Conservation (phyloP, 2,113 vertebrate genomes). For the Taurulus bubalis region DNA sequence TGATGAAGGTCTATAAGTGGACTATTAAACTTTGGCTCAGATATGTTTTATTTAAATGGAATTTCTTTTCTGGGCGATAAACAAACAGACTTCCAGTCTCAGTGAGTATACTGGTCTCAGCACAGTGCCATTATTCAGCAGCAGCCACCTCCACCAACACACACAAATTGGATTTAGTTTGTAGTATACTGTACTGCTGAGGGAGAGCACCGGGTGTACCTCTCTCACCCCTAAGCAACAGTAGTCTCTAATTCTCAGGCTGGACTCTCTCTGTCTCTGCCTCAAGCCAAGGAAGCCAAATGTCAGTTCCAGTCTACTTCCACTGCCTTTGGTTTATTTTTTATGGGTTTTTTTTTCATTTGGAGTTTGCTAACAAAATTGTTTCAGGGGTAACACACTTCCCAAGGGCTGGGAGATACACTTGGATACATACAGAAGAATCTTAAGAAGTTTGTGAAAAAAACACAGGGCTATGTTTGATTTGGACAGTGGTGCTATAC, state of each 20-base stretch:
- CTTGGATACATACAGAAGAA: background rate
- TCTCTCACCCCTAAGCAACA: constrained; percentile 26
- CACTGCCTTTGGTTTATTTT: constrained; percentile 28
- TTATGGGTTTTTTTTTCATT: constrained; percentile 10
- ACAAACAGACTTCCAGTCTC: background rate
- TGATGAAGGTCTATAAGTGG: background rate
- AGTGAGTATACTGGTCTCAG: background rate
- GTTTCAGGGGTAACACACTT: background rate
- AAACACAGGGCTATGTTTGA: background rate
- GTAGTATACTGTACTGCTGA: constrained; percentile 8
- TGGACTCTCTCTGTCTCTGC: constrained; percentile 30
- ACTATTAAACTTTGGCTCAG: background rate
- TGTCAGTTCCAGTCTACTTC: constrained; percentile 43
- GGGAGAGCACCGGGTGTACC: constrained; percentile 15
- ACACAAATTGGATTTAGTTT: constrained; percentile 25
- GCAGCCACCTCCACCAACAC: constrained; percentile 9
- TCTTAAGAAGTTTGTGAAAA: background rate
- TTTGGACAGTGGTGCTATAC: background rate
- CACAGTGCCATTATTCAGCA: constrained; percentile 17
- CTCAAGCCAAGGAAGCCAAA: constrained; percentile 48
- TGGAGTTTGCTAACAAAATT: constrained; percentile 14
- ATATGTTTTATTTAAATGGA: background rate
- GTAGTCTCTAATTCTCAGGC: constrained; percentile 28
- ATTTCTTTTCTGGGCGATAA: constrained; percentile 1
- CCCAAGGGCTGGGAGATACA: background rate